Evolutionary conservation across 2,113 vertebrate genomes (phyloP).

Genomic region (Catharus bicknelli): DNA sequence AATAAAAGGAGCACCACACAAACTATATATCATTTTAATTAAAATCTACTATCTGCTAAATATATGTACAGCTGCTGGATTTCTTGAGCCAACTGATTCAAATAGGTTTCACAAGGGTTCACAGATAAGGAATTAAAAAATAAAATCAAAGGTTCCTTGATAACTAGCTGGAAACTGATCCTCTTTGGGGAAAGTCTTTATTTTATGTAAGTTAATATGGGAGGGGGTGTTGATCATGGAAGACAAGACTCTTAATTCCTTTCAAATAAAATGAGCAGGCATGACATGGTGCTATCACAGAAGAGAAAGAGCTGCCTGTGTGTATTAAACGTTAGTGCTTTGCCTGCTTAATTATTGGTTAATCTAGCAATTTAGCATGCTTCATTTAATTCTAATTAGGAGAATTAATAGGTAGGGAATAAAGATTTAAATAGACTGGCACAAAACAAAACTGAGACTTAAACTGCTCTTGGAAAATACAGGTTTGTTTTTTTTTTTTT

Average conservation of each 20-base stretch:
- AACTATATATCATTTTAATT: constrained; percentile 62
- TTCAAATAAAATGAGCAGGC: constrained; percentile 69
- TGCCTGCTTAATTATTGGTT: constrained; percentile 87
- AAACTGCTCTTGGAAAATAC: constrained; percentile 42
- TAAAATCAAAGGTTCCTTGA: constrained; percentile 43
- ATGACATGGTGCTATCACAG: constrained; percentile 65
- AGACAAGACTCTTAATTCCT: constrained; percentile 68
- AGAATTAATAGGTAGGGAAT: constrained; percentile 86
- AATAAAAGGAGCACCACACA: constrained; percentile 29
- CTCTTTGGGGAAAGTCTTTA: constrained; percentile 42
- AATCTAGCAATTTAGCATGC: constrained; percentile 86
- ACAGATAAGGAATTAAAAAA: constrained; percentile 59
- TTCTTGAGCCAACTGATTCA: constrained; percentile 38
- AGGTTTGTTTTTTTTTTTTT: neutral
- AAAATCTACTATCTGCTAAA: constrained; percentile 63
- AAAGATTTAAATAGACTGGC: constrained; percentile 78
- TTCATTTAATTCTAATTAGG: constrained; percentile 90
- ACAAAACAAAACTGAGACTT: constrained; percentile 72
- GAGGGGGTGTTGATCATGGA: constrained; percentile 34
- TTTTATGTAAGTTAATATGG: constrained; percentile 53
- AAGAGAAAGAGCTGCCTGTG: constrained; percentile 71
- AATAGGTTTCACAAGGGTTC: constrained; percentile 42
- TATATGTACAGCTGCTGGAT: constrained; percentile 48
- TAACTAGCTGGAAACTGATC: constrained; percentile 48
- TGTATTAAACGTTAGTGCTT: constrained; percentile 74